Conservation (phyloP, 2,797 vertebrate species). For the Coluber constrictor region DNA sequence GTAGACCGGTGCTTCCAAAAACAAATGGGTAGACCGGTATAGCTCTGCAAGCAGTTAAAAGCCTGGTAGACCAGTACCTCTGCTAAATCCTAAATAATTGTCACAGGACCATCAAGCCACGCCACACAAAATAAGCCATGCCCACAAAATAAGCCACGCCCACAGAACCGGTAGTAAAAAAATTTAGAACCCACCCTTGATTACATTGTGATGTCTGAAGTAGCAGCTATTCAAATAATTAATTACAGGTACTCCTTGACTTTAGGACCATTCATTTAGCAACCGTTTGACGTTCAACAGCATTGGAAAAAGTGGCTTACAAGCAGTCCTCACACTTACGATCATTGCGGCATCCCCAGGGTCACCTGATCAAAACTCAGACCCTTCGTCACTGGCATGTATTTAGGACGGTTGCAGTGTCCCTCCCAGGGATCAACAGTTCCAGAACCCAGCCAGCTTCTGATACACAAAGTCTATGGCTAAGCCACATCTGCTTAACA, state of each 20-base stretch:
- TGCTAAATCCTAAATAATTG: too few species aligned
- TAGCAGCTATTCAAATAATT: constrained; percentile 57
- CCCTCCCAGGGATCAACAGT: neutral
- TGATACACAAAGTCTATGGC: neutral
- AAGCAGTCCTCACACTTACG: neutral
- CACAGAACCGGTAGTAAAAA: too few species aligned
- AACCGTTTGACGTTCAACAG: neutral
- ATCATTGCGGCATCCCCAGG: neutral
- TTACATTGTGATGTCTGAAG: constrained; percentile 37
- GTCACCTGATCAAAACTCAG: neutral
- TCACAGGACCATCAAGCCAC: too few species aligned
- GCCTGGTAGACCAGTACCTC: too few species aligned
- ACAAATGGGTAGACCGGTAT: too few species aligned
- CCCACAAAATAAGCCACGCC: too few species aligned
- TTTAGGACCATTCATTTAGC: neutral
- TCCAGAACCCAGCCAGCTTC: neutral
- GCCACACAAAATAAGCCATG: too few species aligned
- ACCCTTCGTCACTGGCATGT: neutral
- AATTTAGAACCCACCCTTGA: too few species aligned
- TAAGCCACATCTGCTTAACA: neutral
- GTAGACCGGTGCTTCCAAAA: too few species aligned
- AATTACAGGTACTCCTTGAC: constrained; percentile 36
- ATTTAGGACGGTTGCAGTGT: neutral
- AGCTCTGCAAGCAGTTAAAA: too few species aligned
- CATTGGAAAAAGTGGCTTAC: neutral